Percentiles rank a stretch among this genome's conserved stretches.
Conservation (phyloP, 2,797 vertebrate genomes). For the Stomatorhinus walkeri region DNA sequence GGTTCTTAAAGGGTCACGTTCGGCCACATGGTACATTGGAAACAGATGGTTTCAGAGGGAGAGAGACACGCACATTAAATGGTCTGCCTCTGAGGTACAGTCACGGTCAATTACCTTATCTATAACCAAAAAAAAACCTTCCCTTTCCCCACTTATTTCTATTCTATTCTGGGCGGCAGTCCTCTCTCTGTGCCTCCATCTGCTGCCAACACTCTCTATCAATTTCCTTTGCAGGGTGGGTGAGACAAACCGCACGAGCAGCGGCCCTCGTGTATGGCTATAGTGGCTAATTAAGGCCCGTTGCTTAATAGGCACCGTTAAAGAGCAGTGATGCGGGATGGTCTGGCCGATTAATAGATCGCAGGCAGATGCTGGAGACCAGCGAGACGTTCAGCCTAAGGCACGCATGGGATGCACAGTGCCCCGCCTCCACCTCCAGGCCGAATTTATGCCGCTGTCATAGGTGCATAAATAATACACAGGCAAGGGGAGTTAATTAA, state of each 20-base stretch:
- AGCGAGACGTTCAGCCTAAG: constrained; percentile 29
- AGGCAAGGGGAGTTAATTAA: not conserved
- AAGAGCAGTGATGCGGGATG: constrained; percentile 43
- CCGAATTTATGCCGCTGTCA: not conserved
- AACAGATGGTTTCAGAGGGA: constrained; percentile 9
- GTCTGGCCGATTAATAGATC: constrained; percentile 45
- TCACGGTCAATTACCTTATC: not conserved
- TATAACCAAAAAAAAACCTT: not conserved
- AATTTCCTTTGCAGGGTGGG: constrained; percentile 38
- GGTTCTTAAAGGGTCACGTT: not conserved
- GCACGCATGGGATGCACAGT: not conserved
- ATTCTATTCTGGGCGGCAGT: constrained; percentile 19
- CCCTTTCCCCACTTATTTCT: not conserved
- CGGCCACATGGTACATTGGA: not conserved
- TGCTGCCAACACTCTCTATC: constrained; percentile 36
- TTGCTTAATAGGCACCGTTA: constrained; percentile 40
- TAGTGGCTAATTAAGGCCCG: constrained; percentile 43
- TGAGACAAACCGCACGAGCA: not conserved
- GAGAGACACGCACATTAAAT: not conserved
- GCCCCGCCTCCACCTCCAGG: too few species aligned
- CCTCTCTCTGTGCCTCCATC: constrained; percentile 22
- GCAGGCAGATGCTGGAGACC: constrained; percentile 9
- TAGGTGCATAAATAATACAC: not conserved
- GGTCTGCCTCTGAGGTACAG: not conserved
- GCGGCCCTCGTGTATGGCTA: constrained; percentile 47